Base-by-base conservation (phyloP, 2,113 vertebrate species). In the Diphyllodes magnificus region DNA sequence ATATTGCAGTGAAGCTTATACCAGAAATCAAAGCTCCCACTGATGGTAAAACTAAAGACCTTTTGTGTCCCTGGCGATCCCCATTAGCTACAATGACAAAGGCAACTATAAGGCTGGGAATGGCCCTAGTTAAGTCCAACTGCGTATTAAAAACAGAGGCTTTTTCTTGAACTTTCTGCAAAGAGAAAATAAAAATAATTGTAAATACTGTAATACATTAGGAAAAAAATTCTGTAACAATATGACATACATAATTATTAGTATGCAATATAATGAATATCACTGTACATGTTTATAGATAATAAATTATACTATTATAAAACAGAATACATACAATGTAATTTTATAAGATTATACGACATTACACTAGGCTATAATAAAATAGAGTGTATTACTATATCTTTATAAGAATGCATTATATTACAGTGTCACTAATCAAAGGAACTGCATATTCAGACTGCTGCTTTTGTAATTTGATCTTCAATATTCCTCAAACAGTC, bases 61-160 rank as follows among this genome's bases (percentile, higher is more conserved):
- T 95, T 96, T 99, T 99, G 71, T 99, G 98, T 70, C 99, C 99
- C 5, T 96, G 97, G 13, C 93, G 97, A 90, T 99, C 99, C 10
- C 99, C 99, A 14, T 98, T 98, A 13, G 99, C 97, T 81, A 99
- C 98, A 80, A 99, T 94, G 42, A 99, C n/a, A 90, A 99, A 98
- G 2, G 99, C 99, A 94, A 99, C 98, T 50, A 98, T 37, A 54
- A 99, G 93, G 49, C 98, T 98, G 59, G 99, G 99, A 95, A 99
- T 61, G 37, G 98, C 95, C 8, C 97, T 98, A 70, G 98, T 98
- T 57, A 99, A 95, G 31, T 99, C 98, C 39, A 98, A 81, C 93
- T 99, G 99, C 87, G 98, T 98, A 56, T 86, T 97, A 96, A 99
- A 99, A 64, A 98, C 84, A 56, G 99, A 99, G 2, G 98, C 96